Evolutionary conservation across 2,113 vertebrate species (phyloP).

Genomic region (Prunella fulvescens): DNA sequence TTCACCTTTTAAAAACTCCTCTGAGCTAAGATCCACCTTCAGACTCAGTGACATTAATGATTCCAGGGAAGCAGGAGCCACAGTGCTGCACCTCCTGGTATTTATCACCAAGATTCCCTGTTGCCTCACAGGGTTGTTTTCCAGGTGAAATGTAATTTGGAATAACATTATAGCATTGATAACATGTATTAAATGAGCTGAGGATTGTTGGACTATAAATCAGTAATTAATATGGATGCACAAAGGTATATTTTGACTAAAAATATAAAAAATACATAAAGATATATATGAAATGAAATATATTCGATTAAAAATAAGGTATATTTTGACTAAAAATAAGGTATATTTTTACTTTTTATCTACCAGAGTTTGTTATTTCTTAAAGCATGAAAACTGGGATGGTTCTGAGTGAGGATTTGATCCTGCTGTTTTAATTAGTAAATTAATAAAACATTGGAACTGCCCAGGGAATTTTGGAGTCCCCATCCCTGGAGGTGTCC

Average conservation of each 20-base stretch:
- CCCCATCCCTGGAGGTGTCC: neutral
- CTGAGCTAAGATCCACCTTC: slow-evolving; percentile 9
- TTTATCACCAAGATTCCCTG: neutral
- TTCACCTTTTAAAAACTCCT: neutral
- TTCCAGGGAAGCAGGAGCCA: neutral
- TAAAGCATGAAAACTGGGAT: neutral
- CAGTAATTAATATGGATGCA: neutral
- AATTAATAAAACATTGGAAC: neutral
- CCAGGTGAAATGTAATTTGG: slow-evolving; percentile 59
- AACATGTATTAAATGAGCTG: neutral
- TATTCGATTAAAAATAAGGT: neutral
- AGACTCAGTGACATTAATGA: neutral
- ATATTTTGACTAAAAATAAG: neutral
- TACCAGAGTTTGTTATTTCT: neutral
- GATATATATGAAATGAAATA: neutral
- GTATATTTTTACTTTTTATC: neutral
- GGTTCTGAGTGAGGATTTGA: slow-evolving; percentile 9
- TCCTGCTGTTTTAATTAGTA: neutral
- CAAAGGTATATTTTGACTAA: neutral
- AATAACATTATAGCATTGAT: slow-evolving; percentile 16
- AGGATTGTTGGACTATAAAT: neutral
- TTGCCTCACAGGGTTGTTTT: slow-evolving; percentile 22
- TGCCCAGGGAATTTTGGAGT: neutral
- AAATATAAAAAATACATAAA: neutral
- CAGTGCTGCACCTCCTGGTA: neutral